Percentiles rank a stretch among this genome's conserved stretches.
These are phyloP conservation scores for Lytechinus pictus DNA, from an alignment of 35 echinoderm and acorn worm genomes.

Conservation along the genomic window DNA sequence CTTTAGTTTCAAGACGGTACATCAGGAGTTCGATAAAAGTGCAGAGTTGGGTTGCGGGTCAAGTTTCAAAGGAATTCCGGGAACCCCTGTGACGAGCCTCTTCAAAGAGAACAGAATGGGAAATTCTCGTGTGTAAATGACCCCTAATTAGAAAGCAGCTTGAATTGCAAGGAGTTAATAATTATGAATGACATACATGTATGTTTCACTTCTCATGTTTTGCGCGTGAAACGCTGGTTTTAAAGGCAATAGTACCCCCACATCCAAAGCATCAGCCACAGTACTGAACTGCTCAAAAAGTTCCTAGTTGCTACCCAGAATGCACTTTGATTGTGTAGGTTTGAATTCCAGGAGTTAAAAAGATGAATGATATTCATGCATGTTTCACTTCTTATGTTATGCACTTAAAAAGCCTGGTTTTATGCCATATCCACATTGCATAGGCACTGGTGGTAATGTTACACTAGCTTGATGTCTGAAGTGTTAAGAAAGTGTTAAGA, in stretches of 20 bases:
- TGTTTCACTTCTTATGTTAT: too few species aligned
- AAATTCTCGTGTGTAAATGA: background rate
- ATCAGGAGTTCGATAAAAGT: background rate
- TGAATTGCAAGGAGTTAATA: background rate
- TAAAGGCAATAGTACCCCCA: background rate
- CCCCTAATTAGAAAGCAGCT: background rate
- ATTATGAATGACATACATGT: background rate
- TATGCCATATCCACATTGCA: too few species aligned
- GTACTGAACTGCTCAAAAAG: too few species aligned
- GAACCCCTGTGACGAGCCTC: background rate
- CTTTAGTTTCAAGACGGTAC: background rate
- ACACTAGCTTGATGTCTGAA: too few species aligned
- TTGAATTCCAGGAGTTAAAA: too few species aligned
- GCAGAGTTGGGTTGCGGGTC: background rate
- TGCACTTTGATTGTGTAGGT: too few species aligned
- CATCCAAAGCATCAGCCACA: too few species aligned
- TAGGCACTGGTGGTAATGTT: too few species aligned
- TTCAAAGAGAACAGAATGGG: background rate
- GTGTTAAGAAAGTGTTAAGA: too few species aligned
- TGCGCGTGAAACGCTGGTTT: background rate
- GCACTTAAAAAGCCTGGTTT: too few species aligned
- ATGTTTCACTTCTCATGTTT: constrained; percentile 13
- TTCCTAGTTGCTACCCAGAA: too few species aligned
- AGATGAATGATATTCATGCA: too few species aligned
- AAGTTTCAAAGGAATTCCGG: background rate